Evolutionary conservation across 2,113 vertebrate genomes (phyloP), one percentile per base, ranked within the genome.

Genomic region (Eurypyga helias): DNA sequence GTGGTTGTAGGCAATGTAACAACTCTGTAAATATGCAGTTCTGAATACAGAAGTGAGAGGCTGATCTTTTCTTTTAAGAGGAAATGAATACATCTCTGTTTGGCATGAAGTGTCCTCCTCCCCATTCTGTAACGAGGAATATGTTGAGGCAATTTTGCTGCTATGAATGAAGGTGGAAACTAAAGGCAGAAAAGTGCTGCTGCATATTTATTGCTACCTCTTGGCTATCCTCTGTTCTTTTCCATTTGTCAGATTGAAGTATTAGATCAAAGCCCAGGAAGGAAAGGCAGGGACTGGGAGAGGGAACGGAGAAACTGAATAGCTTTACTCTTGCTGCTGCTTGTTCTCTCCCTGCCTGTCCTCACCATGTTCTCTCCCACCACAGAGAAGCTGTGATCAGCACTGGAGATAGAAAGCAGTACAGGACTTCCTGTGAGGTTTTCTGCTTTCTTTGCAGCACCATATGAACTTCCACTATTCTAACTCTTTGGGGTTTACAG

Each of bases 181-280:
- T 89, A 81, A 93, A 94, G 80, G 55, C 60, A 92, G 86, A 67
- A 90, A 93, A 96, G 64, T 87, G 81, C 33, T 81, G 34, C 60
- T 97, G 77, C 48, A 75, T 94, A 93, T 96, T 95, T 94, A 92
- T 95, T 89, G 61, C 72, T 89, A 29, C 66, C 92, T 95, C 18
- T 67, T 93, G 88, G 88, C 45, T 7, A 89, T 91, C 69, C 45
- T 83, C 79, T 90, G 60, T 61, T 92, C 73, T 86, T 57, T 93
- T 79, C 72, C 69, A 78, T 83, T 90, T 95, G 72, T 90, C 38
- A 67, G 18, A 31, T 61, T 0, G 3, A 93, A 89, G 21, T 61
- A 76, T 67, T 87, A 92, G 69, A 92, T 90, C 55, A 96, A 90
- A 92, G 48, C 62, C 71, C 66, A 28, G 64, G 45, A 75, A 81